phyloP scores from a whole-genome alignment of 2,113 vertebrate genomes.

The Atrichornis clamosus region DNA sequence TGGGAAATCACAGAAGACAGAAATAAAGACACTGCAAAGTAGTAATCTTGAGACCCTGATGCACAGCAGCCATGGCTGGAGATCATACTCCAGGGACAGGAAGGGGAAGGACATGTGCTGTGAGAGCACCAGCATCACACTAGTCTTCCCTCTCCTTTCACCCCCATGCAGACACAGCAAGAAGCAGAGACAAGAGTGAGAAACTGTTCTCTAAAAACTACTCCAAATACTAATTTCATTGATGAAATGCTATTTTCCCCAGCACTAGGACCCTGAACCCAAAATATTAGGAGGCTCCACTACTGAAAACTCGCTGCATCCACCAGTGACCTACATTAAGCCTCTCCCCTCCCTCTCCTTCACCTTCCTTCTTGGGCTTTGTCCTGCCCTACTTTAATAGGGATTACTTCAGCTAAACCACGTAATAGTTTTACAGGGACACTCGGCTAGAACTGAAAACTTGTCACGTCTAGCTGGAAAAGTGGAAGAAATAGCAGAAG shows the following conservation, averaged over 20 bases:
- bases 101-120: not conserved
- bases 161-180: not conserved
- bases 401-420: slow-evolving; percentile 47
- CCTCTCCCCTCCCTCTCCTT: not conserved
- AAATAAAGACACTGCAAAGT: not conserved
- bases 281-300: not conserved
- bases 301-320: not conserved
- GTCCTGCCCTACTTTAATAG: slow-evolving; percentile 47
- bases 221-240: not conserved
- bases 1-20: not conserved
- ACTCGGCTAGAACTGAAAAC: not conserved
- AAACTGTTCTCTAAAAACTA: not conserved
- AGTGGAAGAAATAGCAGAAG: not conserved
- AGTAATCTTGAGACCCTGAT: not conserved
- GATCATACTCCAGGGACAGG: not conserved
- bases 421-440: not conserved
- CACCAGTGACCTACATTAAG: slow-evolving; percentile 24
- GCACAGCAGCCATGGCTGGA: not conserved
- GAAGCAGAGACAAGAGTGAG: rapidly evolving
- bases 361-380: slow-evolving; percentile 15
- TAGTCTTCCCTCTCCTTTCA: not conserved
- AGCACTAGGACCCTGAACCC: not conserved
- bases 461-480: not conserved
- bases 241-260: not conserved
- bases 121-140: not conserved